Conservation (phyloP, 2,888 invertebrate species). For the Bombylius discolor region DNA sequence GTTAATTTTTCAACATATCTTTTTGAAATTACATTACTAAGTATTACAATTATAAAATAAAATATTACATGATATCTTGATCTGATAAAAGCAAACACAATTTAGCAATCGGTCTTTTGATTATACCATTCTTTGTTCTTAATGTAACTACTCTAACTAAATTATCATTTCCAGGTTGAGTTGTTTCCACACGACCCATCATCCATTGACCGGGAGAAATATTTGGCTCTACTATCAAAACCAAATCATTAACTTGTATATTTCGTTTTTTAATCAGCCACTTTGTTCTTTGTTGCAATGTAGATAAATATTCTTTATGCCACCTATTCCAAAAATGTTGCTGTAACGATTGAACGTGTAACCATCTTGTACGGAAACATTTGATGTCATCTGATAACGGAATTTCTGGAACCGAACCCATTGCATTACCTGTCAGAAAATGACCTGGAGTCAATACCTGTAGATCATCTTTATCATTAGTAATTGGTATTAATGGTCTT, state of each 20-base stretch:
- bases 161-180: conserved; percentile 20
- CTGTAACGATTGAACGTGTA: conserved; percentile 4
- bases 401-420: neutral
- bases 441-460: conserved; percentile 12
- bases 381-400: too few relatives aligned
- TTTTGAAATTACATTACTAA: too few relatives aligned
- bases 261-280: conserved; percentile 6
- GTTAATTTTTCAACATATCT: too few relatives aligned
- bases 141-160: conserved; percentile 16
- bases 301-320: conserved; percentile 8
- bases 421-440: neutral
- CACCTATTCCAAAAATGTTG: conserved; percentile 13
- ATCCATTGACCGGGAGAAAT: conserved; percentile 15
- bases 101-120: too few relatives aligned
- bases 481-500: conserved; percentile 18
- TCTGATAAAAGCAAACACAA: too few relatives aligned
- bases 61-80: too few relatives aligned
- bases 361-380: neutral
- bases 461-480: conserved; percentile 14
- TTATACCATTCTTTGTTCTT: neutral
- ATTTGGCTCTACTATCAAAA: conserved; percentile 8
- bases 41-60: too few relatives aligned
- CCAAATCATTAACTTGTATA: conserved; percentile 7
- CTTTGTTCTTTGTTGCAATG: conserved; percentile 11
- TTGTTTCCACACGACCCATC: conserved; percentile 15